phyloP scores from a whole-genome alignment of 2,113 vertebrate species.

The Sterna hirundo region DNA sequence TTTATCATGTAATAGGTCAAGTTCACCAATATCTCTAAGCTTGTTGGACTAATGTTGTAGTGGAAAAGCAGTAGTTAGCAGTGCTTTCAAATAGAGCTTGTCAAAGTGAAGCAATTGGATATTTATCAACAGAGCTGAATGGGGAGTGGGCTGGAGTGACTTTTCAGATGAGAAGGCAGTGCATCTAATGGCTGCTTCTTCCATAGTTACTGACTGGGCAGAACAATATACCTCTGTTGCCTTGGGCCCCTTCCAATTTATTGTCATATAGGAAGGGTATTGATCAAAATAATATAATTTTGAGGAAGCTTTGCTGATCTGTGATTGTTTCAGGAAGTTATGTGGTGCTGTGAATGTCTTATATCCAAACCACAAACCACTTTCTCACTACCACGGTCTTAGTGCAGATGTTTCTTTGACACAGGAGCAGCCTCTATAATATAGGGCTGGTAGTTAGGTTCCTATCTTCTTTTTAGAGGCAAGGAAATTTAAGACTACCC shows the following conservation, averaged over 20 bases:
- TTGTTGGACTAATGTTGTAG: background rate
- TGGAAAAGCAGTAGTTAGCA: background rate
- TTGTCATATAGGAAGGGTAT: background rate
- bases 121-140: background rate
- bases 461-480: background rate
- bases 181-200: background rate
- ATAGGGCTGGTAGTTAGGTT: background rate
- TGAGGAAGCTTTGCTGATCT: constrained; percentile 2
- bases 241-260: background rate
- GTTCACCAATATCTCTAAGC: background rate
- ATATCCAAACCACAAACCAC: constrained; percentile 40
- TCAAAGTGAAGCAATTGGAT: background rate
- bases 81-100: no score
- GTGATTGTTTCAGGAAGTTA: constrained; percentile 39
- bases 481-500: background rate
- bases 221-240: background rate
- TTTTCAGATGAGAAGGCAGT: background rate
- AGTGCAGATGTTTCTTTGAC: constrained; percentile 13
- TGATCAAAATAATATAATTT: background rate
- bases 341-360: background rate
- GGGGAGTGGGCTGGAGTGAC: background rate
- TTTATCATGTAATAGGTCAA: background rate
- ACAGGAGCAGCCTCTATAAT: background rate
- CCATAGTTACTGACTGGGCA: background rate
- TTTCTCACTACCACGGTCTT: background rate